These are phyloP conservation scores for Drosophila rhopaloa DNA, from an alignment of 1,140 invertebrate genomes.

Conservation along the genomic window DNA sequence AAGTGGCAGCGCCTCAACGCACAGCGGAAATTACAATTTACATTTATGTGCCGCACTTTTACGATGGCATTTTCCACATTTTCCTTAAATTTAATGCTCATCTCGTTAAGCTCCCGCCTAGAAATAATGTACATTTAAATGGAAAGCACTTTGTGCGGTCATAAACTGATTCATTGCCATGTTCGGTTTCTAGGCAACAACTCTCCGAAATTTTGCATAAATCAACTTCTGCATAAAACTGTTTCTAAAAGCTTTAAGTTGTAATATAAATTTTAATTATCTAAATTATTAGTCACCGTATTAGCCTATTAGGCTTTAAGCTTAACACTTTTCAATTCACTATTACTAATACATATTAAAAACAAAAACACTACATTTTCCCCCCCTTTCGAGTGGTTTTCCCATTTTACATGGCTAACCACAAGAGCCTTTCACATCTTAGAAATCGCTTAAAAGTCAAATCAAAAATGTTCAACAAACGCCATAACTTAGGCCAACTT, in stretches of 20 bases:
- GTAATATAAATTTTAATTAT: neutral
- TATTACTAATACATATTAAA: too few species aligned
- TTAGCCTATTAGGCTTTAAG: too few species aligned
- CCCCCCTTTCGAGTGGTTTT: too few species aligned
- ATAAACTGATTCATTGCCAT: slow-evolving; percentile 39
- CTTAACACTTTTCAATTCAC: too few species aligned
- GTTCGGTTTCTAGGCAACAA: neutral
- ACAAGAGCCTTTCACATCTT: neutral
- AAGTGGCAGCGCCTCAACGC: slow-evolving; percentile 22
- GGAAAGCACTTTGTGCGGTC: slow-evolving; percentile 34
- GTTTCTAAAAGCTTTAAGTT: neutral
- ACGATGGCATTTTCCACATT: slow-evolving; percentile 58
- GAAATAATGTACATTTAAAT: slow-evolving; percentile 39
- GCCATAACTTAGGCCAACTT: slow-evolving; percentile 18
- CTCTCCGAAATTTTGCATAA: neutral
- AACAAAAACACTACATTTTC: too few species aligned
- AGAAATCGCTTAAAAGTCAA: slow-evolving; percentile 12
- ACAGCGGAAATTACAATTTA: slow-evolving; percentile 64
- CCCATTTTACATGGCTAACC: neutral
- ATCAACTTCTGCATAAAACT: neutral
- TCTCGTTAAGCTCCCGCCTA: slow-evolving; percentile 32
- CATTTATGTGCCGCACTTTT: slow-evolving; percentile 57
- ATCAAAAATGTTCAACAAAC: slow-evolving; percentile 31
- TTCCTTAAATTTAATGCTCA: slow-evolving; percentile 58
- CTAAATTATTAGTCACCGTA: neutral